These are phyloP conservation scores for Ypsolopha sequella DNA, from an alignment of 2,888 invertebrate species.

Conservation along the genomic window DNA sequence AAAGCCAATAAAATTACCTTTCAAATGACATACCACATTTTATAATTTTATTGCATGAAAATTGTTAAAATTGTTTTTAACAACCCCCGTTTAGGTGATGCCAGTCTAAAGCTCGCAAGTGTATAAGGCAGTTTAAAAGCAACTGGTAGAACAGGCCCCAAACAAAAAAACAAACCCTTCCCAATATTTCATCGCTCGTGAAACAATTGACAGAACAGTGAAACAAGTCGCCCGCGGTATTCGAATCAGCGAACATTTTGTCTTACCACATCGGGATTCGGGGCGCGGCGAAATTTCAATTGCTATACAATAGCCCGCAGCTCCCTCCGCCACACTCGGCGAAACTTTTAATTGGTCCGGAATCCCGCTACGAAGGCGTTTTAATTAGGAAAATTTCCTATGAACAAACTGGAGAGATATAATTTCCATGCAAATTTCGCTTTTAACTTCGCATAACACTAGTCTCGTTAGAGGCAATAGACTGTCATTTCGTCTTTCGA, in stretches of 20 bases:
- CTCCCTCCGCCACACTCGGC: conserved; percentile 23
- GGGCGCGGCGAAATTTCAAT: conserved; percentile 26
- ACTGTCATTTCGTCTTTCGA: neutral
- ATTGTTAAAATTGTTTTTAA: too few species aligned
- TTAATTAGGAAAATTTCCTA: conserved; percentile 68
- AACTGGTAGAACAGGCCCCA: too few species aligned
- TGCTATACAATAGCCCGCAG: conserved; percentile 23
- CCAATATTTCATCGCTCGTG: too few species aligned
- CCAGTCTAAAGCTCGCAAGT: too few species aligned
- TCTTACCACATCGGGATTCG: neutral
- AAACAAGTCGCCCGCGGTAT: neutral
- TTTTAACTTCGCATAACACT: conserved; percentile 59
- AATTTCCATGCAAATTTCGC: conserved; percentile 69
- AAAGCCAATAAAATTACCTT: too few species aligned
- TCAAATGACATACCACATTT: too few species aligned
- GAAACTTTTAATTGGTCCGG: conserved; percentile 67
- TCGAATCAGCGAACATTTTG: conserved; percentile 1
- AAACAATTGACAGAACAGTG: too few species aligned
- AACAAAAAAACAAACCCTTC: too few species aligned
- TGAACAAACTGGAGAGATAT: conserved; percentile 63
- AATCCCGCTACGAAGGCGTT: conserved; percentile 63
- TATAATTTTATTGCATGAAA: too few species aligned
- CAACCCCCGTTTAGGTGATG: too few species aligned
- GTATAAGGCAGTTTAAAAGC: too few species aligned
- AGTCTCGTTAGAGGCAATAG: neutral